Base-by-base conservation (phyloP, 2,888 invertebrate species). In the Peribatodes rhomboidaria region DNA sequence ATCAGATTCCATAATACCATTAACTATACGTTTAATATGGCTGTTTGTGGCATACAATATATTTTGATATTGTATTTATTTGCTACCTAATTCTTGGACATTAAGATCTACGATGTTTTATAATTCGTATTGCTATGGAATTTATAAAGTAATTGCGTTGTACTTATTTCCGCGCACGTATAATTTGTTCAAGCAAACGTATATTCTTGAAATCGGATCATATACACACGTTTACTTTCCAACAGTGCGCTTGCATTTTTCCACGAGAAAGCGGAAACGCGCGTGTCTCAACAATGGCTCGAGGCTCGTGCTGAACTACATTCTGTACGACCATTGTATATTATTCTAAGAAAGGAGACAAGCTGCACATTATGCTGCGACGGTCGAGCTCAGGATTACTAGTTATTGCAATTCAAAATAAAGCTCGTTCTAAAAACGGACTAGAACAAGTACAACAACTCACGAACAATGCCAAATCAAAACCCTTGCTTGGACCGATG, bases 191-290 rank as follows among this genome's bases (percentile, higher is more conserved):
- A 10, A 41, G 22, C 33, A 10, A 35, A 31, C 47, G 47, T 57
- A 39, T 62, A 14, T 84, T 83, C 81, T 83, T 72, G 78, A 80
- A 82, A 80, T 80, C 69, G 71, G 73, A 74, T 75, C 74, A 77
- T 79, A 73, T 73, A 76, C 78, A 69, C 74, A 77, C 77, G 83
- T 86, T 57, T 87, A 86, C 90, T 92, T 91, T 91, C 90, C 89
- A 90, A 87, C 82, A 81, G 85, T 83, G 85, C 82, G 90, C 85
- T 81, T 88, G 88, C 90, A 90, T 92, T 92, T 92, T 92, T 92
- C 86, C 90, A 86, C 90, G 92, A 86, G 92, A 93, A 92, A 92
- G 92, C 92, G 92, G 92, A 92, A 92, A 91, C 88, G 84, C 88
- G 88, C 86, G 87, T 87, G 86, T 89, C 84, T 84, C 81, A 83